Conservation (phyloP, 2,888 invertebrate genomes). For the Dolomedes plantarius region DNA sequence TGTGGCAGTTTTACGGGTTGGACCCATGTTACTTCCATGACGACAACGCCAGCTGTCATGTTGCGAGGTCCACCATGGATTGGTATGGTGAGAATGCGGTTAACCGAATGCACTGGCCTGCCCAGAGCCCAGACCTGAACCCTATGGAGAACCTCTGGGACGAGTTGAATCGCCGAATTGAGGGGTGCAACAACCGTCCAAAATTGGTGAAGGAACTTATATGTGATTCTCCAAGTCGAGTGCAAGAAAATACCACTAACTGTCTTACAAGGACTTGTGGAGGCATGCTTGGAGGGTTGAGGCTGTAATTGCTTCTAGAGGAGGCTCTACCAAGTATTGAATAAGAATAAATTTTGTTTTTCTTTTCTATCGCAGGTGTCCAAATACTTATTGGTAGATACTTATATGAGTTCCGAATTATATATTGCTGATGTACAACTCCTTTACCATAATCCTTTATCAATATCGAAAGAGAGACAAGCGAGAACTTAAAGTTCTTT, state of each 20-base stretch:
- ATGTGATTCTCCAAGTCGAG: background rate
- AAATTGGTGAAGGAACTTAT: no score
- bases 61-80: background rate
- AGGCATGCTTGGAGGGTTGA: background rate
- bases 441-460: no score
- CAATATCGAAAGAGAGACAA: no score
- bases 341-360: background rate
- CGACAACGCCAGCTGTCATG: conserved; percentile 11
- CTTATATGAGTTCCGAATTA: no score
- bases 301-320: background rate
- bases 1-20: conserved; percentile 15
- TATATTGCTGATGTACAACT: no score
- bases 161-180: background rate
- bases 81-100: background rate
- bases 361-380: conserved; percentile 13
- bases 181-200: no score
- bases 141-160: background rate
- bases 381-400: background rate
- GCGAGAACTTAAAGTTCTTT: no score
- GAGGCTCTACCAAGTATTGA: conserved; percentile 7
- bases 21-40: conserved; percentile 15
- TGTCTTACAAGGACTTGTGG: background rate
- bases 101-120: background rate
- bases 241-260: background rate
- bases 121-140: conserved; percentile 8